A percentile compares a stretch with the other conserved stretches of the same genome.
Conservation (phyloP, 2,888 invertebrate genomes). For the Chalcis sispes region DNA sequence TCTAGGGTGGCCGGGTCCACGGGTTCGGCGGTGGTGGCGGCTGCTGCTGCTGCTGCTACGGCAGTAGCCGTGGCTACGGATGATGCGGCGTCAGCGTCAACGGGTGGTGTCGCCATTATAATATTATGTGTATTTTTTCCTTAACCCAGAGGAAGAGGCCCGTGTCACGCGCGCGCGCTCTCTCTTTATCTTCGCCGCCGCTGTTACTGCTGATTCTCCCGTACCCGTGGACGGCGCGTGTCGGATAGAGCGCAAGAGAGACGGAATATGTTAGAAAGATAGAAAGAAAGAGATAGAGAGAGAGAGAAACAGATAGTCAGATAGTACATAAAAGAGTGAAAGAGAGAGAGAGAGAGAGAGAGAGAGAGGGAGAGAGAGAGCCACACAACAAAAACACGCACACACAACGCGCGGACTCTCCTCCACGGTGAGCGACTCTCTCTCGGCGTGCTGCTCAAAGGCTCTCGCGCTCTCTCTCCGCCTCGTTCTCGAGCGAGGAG, state of each 20-base stretch:
- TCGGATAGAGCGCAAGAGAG: background rate
- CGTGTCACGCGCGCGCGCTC: no score
- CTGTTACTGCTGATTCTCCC: no score
- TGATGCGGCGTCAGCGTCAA: background rate
- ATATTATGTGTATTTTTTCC: background rate
- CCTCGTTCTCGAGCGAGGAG: slow-evolving; percentile 9
- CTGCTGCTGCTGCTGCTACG: background rate
- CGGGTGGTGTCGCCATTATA: slow-evolving; percentile 45
- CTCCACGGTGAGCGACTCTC: background rate
- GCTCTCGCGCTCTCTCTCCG: background rate
- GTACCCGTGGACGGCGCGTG: no score
- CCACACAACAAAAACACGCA: slow-evolving; percentile 21
- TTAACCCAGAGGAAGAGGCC: no score
- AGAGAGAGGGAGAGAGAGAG: slow-evolving; percentile 15
- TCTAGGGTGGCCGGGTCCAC: slow-evolving; percentile 82
- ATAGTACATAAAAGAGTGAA: background rate
- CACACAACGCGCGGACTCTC: slow-evolving; percentile 9
- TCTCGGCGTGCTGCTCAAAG: background rate
- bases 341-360: slow-evolving; percentile 13
- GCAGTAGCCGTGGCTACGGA: background rate
- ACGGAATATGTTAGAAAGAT: background rate
- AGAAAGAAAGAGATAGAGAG: slow-evolving; percentile 7
- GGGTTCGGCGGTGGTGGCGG: slow-evolving; percentile 69
- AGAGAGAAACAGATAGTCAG: background rate
- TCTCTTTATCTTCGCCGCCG: no score